These are phyloP conservation scores for Bradypodion pumilum DNA, from an alignment of 2,797 vertebrate genomes.

Conservation along the genomic window DNA sequence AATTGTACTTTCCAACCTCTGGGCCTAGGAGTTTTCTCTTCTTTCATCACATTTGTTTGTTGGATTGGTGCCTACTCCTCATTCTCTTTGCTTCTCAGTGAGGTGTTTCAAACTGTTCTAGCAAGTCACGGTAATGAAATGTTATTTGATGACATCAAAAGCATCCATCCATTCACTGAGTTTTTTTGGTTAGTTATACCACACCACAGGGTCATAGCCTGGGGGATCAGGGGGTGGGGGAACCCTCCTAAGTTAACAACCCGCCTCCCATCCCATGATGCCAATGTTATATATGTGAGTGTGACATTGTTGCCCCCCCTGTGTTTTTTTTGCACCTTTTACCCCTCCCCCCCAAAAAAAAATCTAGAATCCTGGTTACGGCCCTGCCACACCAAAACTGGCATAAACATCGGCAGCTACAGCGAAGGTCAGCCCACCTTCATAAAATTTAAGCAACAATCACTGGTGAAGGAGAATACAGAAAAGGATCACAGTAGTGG, in stretches of 20 bases:
- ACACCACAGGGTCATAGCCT: no score
- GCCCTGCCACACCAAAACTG: no score
- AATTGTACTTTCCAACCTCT: constrained; percentile 9
- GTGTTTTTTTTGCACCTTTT: no score
- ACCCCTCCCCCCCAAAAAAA: no score
- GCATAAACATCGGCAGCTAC: not conserved
- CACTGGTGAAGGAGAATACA: not conserved
- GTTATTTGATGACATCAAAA: constrained; percentile 2
- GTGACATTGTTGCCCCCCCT: no score
- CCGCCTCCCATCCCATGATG: no score
- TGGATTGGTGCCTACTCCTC: not conserved
- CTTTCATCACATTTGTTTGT: not conserved
- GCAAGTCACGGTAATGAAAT: constrained; percentile 6
- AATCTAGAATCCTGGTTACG: no score
- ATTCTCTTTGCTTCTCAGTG: not conserved
- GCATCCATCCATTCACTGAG: not conserved
- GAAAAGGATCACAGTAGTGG: not conserved
- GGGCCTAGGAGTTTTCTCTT: not conserved
- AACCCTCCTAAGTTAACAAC: no score
- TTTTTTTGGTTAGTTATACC: not conserved
- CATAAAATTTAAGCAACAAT: not conserved
- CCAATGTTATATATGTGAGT: no score
- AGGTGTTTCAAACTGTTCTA: constrained; percentile 10
- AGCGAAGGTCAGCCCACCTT: not conserved
- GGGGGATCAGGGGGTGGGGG: no score